Conservation (phyloP, 2,113 vertebrate genomes). For the Dascyllus trimaculatus region DNA sequence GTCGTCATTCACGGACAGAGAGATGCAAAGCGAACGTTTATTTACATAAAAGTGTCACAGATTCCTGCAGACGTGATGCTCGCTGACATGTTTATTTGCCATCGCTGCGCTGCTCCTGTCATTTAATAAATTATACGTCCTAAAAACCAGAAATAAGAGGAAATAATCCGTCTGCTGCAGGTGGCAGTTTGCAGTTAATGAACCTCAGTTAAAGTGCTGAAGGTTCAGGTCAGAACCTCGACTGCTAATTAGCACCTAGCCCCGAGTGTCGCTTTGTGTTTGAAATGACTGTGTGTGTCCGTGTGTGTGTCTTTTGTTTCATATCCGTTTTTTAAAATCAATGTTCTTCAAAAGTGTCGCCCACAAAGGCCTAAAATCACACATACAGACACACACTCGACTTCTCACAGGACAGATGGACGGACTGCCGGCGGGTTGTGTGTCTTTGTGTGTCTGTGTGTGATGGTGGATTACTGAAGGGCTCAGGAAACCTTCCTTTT, state of each 20-base stretch:
- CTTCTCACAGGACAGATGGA: no score
- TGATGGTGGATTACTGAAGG: no score
- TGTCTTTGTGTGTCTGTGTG: no score
- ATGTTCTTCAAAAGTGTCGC: no score
- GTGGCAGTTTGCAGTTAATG: conserved; percentile 41
- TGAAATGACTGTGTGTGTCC: conserved; percentile 45
- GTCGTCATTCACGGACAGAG: background rate
- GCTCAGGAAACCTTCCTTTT: no score
- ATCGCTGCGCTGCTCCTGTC: background rate
- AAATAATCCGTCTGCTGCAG: background rate
- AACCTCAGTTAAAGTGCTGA: conserved; percentile 77
- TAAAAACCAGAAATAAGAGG: background rate
- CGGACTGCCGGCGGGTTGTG: no score
- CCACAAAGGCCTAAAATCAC: no score
- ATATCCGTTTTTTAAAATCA: background rate
- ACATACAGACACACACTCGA: no score
- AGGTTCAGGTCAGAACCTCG: conserved; percentile 52
- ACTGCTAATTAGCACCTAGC: conserved; percentile 81
- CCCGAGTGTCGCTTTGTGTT: conserved; percentile 82
- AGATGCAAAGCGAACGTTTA: background rate
- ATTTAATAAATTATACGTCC: conserved; percentile 21
- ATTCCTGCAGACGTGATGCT: background rate
- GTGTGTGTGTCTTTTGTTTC: conserved; percentile 10
- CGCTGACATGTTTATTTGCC: background rate
- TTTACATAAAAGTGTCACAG: background rate